A percentile compares a stretch with the other conserved stretches of the same genome.
Conservation (phyloP, 2,797 vertebrate species). For the Malacoraja senta region DNA sequence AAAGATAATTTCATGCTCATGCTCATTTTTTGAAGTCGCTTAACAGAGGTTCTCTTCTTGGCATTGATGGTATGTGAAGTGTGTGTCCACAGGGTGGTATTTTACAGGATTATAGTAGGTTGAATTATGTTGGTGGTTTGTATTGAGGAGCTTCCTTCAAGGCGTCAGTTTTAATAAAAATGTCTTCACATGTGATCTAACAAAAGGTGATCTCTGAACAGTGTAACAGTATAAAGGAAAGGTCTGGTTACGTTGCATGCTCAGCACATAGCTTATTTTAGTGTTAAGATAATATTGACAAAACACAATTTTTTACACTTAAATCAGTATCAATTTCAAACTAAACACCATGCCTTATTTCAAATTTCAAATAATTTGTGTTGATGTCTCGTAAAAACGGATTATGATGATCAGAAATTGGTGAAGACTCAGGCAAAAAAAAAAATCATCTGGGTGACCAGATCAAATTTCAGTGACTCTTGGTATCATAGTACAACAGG, state of each 20-base stretch:
- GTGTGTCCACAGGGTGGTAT: not conserved
- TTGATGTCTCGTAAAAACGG: not conserved
- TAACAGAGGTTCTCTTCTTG: not conserved
- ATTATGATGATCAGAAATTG: not conserved
- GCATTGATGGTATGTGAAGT: not conserved
- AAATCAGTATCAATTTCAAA: not conserved
- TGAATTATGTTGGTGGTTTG: not conserved
- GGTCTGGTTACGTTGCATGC: not conserved
- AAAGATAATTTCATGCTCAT: not conserved
- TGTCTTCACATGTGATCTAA: not conserved
- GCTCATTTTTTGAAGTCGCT: not conserved
- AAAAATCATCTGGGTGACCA: not conserved
- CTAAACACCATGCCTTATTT: not conserved
- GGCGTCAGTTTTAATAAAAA: not conserved
- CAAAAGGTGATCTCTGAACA: not conserved
- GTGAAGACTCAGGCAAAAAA: not conserved
- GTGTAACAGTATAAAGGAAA: not conserved
- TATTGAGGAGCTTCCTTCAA: not conserved
- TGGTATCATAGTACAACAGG: not conserved
- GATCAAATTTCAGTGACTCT: not conserved
- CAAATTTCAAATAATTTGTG: too few relatives aligned
- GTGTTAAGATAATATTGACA: not conserved
- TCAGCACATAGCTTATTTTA: not conserved
- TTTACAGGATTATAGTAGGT: not conserved
- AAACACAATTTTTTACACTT: not conserved